phyloP scores from a whole-genome alignment of 2,113 vertebrate species.

The Azemiops feae region DNA sequence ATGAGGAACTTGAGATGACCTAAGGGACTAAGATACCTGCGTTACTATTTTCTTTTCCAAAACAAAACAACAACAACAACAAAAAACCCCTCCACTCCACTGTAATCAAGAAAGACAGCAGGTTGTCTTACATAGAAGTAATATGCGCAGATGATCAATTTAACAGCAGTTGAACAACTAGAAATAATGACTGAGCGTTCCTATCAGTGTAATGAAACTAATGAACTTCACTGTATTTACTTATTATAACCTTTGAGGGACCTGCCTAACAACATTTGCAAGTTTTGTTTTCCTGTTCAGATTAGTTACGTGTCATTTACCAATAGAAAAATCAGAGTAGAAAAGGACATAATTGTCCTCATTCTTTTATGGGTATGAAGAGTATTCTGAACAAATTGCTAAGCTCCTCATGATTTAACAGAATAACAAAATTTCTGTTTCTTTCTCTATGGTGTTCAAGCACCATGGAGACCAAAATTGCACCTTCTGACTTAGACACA shows the following conservation, averaged over 20 bases:
- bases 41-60: not conserved
- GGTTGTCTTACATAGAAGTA: not conserved
- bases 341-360: not conserved
- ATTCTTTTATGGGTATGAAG: not conserved
- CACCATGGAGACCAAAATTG: not conserved
- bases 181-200: not conserved
- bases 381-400: not conserved
- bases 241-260: not conserved
- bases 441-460: not conserved
- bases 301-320: not conserved
- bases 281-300: not conserved
- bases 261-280: not conserved
- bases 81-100: not conserved
- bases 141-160: slow-evolving; percentile 24
- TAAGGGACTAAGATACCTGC: not conserved
- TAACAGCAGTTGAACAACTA: not conserved
- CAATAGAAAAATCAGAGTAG: not conserved
- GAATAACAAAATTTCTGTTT: too few species aligned
- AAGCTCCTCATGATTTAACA: not conserved
- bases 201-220: not conserved
- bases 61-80: not conserved
- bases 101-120: not conserved
- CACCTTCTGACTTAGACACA: not conserved
- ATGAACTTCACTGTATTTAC: not conserved
- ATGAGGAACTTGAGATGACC: not conserved